Conservation (phyloP, 2,888 invertebrate genomes). For the Catocala nupta region DNA sequence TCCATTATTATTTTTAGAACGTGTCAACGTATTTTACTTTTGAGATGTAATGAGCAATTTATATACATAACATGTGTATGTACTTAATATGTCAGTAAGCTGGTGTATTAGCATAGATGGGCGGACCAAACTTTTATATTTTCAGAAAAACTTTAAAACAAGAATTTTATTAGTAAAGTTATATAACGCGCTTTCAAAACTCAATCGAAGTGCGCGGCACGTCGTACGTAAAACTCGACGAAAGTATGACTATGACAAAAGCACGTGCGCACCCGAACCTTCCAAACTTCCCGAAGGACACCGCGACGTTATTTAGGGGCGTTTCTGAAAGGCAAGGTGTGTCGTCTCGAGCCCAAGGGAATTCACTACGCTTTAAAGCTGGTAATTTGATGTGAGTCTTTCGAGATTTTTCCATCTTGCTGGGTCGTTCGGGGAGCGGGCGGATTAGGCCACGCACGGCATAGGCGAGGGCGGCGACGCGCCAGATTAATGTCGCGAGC, state of each 20-base stretch:
- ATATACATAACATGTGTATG: neutral
- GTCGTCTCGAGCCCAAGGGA: conserved; percentile 78
- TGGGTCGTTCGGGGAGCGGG: conserved; percentile 79
- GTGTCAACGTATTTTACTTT: neutral
- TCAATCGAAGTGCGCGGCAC: conserved; percentile 82
- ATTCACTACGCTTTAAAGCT: conserved; percentile 84
- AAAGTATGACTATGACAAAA: conserved; percentile 85
- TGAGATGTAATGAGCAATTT: conserved; percentile 9
- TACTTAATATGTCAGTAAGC: conserved; percentile 47
- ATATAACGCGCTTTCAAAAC: conserved; percentile 73
- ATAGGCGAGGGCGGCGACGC: conserved; percentile 81
- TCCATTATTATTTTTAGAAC: neutral
- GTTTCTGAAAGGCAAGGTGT: conserved; percentile 84
- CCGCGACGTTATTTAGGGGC: conserved; percentile 80
- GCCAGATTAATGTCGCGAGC: conserved; percentile 84
- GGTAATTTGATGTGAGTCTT: conserved; percentile 86
- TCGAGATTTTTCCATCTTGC: conserved; percentile 85
- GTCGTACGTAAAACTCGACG: conserved; percentile 82
- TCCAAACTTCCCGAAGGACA: conserved; percentile 84
- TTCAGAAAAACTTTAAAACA: conserved; percentile 68
- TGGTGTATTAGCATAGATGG: conserved; percentile 58
- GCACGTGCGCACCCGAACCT: conserved; percentile 82
- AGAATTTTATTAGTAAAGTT: conserved; percentile 75
- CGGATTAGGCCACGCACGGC: conserved; percentile 83
- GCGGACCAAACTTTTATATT: conserved; percentile 58